Conservation (phyloP, 1,140 invertebrate genomes). For the Sitophilus oryzae region DNA sequence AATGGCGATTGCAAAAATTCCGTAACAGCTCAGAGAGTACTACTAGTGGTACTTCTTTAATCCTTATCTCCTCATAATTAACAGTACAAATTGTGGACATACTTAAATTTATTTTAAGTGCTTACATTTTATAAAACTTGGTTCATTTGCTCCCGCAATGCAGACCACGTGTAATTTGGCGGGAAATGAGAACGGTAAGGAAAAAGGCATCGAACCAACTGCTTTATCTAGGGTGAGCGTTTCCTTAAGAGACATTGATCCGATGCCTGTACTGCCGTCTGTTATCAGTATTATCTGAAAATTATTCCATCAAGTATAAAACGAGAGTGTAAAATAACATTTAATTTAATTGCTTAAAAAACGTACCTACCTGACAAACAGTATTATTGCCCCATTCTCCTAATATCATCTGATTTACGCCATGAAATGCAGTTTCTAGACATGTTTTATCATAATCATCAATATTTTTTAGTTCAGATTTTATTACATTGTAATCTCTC, state of each 20-base stretch:
- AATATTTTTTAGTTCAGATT: slow-evolving; percentile 62
- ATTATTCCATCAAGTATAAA: no score
- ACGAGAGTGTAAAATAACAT: not conserved
- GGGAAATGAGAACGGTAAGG: slow-evolving; percentile 72
- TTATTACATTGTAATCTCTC: slow-evolving; percentile 74
- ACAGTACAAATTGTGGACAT: slow-evolving; percentile 9
- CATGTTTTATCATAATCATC: slow-evolving; percentile 81
- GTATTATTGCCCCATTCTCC: slow-evolving; percentile 81
- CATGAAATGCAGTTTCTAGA: slow-evolving; percentile 69
- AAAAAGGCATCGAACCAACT: slow-evolving; percentile 50
- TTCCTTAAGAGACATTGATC: slow-evolving; percentile 54
- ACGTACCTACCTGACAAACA: slow-evolving; percentile 61
- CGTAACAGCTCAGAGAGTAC: no score
- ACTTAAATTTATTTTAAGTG: not conserved
- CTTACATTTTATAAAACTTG: slow-evolving; percentile 49
- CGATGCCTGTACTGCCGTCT: slow-evolving; percentile 70
- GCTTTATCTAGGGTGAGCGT: slow-evolving; percentile 47
- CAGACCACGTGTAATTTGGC: slow-evolving; percentile 72
- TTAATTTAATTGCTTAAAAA: not conserved
- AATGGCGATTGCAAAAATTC: no score
- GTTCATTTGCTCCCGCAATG: slow-evolving; percentile 55
- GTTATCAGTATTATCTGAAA: slow-evolving; percentile 66
- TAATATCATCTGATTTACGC: slow-evolving; percentile 67
- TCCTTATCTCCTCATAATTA: no score
- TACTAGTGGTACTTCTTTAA: no score